Conservation (phyloP, 2,797 vertebrate genomes). For the Hipposideros larvatus region DNA sequence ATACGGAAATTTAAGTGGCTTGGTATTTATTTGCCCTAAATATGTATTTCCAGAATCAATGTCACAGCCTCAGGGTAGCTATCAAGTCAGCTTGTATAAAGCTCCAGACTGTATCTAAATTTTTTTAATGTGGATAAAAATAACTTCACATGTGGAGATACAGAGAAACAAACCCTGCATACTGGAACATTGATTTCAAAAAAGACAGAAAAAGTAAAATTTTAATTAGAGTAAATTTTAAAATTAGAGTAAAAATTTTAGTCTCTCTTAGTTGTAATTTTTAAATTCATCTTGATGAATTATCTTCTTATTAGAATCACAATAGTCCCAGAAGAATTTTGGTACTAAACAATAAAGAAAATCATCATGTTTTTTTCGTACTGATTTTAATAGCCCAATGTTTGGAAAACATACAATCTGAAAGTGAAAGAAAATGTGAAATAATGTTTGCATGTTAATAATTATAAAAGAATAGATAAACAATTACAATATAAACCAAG, state of each 20-base stretch:
- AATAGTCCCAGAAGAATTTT: not conserved
- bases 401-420: not conserved
- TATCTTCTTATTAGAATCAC: not conserved
- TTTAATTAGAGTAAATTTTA: not conserved
- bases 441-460: not conserved
- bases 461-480: not conserved
- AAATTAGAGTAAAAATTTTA: not conserved
- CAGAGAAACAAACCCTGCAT: not conserved
- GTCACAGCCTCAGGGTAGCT: not conserved
- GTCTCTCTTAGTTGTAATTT: not conserved
- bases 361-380: not conserved
- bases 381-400: not conserved
- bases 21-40: constrained; percentile 9
- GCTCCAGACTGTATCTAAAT: not conserved
- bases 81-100: not conserved
- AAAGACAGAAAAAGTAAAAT: not conserved
- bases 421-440: constrained; percentile 17
- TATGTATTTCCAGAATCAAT: not conserved
- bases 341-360: not conserved
- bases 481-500: not conserved
- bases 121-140: constrained; percentile 44
- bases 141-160: not conserved
- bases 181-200: not conserved
- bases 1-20: not conserved
- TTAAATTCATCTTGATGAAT: not conserved